These are phyloP conservation scores for Hippocampus comes DNA, from an alignment of 2,113 vertebrate genomes.

Conservation along the genomic window DNA sequence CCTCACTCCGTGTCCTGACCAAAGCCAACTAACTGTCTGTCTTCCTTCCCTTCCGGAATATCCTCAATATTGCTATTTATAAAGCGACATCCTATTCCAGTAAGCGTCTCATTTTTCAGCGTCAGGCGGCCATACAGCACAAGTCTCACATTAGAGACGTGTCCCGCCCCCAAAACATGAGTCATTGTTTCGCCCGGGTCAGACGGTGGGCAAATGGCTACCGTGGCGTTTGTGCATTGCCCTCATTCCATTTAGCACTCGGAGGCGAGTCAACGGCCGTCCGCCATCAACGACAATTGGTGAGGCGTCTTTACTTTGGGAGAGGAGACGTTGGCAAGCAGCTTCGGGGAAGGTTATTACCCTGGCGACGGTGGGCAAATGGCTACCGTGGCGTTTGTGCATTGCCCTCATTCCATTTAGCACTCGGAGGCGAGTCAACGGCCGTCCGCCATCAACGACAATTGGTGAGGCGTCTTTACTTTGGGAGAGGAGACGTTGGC, in stretches of 20 bases:
- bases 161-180: background rate
- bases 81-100: slow-evolving; percentile 8
- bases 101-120: slow-evolving; percentile 13
- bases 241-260: slow-evolving; percentile 42
- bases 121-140: slow-evolving; percentile 13
- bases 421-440: slow-evolving; percentile 36
- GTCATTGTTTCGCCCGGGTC: slow-evolving; percentile 37
- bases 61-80: slow-evolving; percentile 27
- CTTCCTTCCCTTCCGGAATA: slow-evolving; percentile 23
- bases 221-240: slow-evolving; percentile 39
- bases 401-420: slow-evolving; percentile 49
- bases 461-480: slow-evolving; percentile 39
- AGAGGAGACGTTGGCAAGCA: slow-evolving; percentile 38
- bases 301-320: slow-evolving; percentile 42
- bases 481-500: slow-evolving; percentile 43
- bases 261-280: slow-evolving; percentile 35
- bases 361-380: slow-evolving; percentile 29
- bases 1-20: too few relatives aligned
- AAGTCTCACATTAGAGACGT: slow-evolving; percentile 26
- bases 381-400: slow-evolving; percentile 22
- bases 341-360: slow-evolving; percentile 50
- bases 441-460: slow-evolving; percentile 45
- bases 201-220: slow-evolving; percentile 29
- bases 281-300: slow-evolving; percentile 44
- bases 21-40: slow-evolving; percentile 12